phyloP scores from a whole-genome alignment of 2,797 vertebrate genomes.

The Fundulus diaphanus region DNA sequence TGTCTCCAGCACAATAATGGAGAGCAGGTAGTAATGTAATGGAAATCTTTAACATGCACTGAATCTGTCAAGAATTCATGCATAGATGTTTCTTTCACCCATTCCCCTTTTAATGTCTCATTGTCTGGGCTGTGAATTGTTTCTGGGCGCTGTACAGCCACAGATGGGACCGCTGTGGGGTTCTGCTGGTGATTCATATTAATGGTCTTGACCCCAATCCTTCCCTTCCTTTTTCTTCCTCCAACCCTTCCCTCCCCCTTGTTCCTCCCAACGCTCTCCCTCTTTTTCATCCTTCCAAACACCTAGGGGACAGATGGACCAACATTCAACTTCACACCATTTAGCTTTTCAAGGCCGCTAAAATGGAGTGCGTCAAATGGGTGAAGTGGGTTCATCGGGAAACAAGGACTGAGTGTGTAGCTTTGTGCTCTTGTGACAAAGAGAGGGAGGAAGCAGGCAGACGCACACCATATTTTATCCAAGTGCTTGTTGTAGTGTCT shows the following conservation, averaged over 20 bases:
- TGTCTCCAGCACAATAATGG: slow-evolving; percentile 9
- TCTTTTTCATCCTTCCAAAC: slow-evolving; percentile 70
- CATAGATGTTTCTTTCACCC: slow-evolving; percentile 45
- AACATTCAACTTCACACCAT: slow-evolving; percentile 83
- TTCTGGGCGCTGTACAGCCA: slow-evolving; percentile 57
- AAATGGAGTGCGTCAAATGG: slow-evolving; percentile 68
- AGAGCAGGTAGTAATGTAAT: slow-evolving; percentile 21
- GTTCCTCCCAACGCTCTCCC: slow-evolving; percentile 58
- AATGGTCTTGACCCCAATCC: slow-evolving; percentile 74
- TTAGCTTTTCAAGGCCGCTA: slow-evolving; percentile 81
- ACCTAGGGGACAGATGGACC: slow-evolving; percentile 80
- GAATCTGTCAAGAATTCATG: slow-evolving; percentile 51
- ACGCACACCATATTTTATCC: slow-evolving; percentile 20
- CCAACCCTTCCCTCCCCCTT: slow-evolving; percentile 45
- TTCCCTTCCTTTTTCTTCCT: slow-evolving; percentile 65
- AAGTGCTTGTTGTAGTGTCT: slow-evolving; percentile 27
- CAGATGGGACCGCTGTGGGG: slow-evolving; percentile 77
- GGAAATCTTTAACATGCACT: slow-evolving; percentile 32
- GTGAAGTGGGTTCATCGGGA: slow-evolving; percentile 56
- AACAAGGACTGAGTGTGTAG: slow-evolving; percentile 46
- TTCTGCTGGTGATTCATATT: slow-evolving; percentile 80
- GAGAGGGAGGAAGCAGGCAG: slow-evolving; percentile 14
- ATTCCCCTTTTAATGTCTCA: slow-evolving; percentile 59
- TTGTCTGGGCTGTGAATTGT: slow-evolving; percentile 64
- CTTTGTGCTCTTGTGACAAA: slow-evolving; percentile 15